Conservation (phyloP, 2,113 vertebrate species). For the Apistogramma diplotaenia region DNA sequence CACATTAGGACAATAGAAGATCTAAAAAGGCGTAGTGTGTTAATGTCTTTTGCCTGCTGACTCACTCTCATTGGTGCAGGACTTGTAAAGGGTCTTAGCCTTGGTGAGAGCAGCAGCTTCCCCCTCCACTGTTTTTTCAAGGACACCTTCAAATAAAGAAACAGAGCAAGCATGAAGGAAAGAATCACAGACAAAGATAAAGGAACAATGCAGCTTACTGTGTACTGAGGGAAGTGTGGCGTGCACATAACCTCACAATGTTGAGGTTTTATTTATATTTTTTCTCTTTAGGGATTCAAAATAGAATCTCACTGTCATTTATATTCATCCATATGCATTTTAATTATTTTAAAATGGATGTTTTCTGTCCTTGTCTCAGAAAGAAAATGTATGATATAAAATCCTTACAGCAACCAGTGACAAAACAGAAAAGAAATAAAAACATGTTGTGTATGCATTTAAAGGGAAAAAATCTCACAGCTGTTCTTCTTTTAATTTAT, state of each 20-base stretch:
- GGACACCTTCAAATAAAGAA: conserved; percentile 81
- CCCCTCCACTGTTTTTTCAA: conserved; percentile 77
- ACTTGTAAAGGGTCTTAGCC: conserved; percentile 91
- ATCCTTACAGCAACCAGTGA: not conserved
- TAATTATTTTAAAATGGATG: conserved; percentile 8
- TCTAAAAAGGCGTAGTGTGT: not conserved
- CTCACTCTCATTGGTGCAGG: conserved; percentile 94
- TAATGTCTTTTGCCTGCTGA: conserved; percentile 20
- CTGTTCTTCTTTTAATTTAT: not conserved
- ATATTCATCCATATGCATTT: conserved; percentile 10
- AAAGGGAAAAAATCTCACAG: not conserved
- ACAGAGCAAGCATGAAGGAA: conserved; percentile 9
- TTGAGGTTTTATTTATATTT: not conserved
- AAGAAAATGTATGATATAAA: not conserved
- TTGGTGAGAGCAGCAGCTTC: conserved; percentile 83
- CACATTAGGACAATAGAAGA: not conserved
- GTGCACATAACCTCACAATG: not conserved
- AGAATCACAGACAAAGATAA: not conserved
- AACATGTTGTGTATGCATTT: not conserved
- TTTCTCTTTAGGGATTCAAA: not conserved
- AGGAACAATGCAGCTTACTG: not conserved
- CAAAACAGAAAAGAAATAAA: not conserved
- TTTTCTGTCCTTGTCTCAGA: not conserved
- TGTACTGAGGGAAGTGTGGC: not conserved
- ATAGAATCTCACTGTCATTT: conserved; percentile 6